Conservation (phyloP, 1,140 invertebrate genomes). For the Papilio helenus region DNA sequence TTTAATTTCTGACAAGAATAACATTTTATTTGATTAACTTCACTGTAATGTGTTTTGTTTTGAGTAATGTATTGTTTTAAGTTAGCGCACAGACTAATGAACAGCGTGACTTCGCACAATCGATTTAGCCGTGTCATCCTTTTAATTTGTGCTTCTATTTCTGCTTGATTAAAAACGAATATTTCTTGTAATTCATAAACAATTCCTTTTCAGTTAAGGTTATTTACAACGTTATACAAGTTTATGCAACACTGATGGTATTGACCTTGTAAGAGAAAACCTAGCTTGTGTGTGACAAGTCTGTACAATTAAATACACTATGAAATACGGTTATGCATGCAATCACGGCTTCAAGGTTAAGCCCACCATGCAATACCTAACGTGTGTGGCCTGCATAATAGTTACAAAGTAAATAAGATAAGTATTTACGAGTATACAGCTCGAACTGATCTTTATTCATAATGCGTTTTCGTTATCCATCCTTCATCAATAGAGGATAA, state of each 20-base stretch:
- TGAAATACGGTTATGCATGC: no score
- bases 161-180: neutral
- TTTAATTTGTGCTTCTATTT: constrained; percentile 24
- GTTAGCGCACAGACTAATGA: constrained; percentile 21
- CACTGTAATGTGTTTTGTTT: constrained; percentile 10
- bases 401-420: neutral
- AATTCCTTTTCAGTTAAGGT: neutral
- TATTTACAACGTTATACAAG: neutral
- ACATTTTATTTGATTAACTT: neutral
- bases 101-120: neutral
- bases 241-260: neutral
- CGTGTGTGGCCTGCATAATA: neutral
- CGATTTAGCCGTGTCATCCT: constrained; percentile 16
- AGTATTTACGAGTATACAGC: neutral
- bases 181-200: neutral
- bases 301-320: no score
- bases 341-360: neutral
- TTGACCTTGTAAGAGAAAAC: no score
- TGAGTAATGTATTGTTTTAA: constrained; percentile 1
- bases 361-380: neutral
- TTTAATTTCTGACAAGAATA: no score
- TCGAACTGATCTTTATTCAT: constrained; percentile 8
- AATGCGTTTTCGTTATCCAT: constrained; percentile 21
- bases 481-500: constrained; percentile 29
- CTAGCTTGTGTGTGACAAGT: no score